Percentiles rank a stretch among this genome's conserved stretches.
These are phyloP conservation scores for Andinoacara biseriatus DNA, from an alignment of 2,113 vertebrate species.

Conservation along the genomic window DNA sequence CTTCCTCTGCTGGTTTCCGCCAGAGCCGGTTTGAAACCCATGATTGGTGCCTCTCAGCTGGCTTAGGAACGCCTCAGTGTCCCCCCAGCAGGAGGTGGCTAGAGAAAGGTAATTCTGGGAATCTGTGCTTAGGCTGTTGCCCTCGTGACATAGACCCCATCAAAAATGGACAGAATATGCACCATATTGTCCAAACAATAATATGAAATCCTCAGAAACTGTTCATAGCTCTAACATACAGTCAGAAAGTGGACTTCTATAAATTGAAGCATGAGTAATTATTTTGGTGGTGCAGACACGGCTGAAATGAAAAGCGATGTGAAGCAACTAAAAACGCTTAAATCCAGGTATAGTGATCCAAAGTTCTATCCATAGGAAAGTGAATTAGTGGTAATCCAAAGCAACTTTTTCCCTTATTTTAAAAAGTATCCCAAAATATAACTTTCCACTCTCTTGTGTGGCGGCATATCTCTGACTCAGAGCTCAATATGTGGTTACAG, in stretches of 20 bases:
- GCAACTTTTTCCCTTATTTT: not conserved
- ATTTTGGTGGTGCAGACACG: rapidly evolving
- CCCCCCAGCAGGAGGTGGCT: no score
- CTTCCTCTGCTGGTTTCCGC: not conserved
- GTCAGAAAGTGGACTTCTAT: not conserved
- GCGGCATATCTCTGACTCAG: not conserved
- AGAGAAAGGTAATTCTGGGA: no score
- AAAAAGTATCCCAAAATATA: not conserved
- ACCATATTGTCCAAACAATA: no score
- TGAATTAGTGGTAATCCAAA: not conserved
- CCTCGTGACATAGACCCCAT: no score
- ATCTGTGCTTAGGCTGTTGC: no score
- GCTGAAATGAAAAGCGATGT: not conserved
- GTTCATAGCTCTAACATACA: not conserved
- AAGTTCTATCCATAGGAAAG: rapidly evolving
- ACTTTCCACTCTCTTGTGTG: not conserved
- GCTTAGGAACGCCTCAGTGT: no score
- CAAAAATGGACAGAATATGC: no score
- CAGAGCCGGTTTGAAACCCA: not conserved
- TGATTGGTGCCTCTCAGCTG: no score
- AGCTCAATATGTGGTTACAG: conserved; percentile 15
- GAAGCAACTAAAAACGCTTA: not conserved
- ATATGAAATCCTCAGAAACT: no score
- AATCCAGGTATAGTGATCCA: rapidly evolving
- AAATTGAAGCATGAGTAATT: rapidly evolving